Evolutionary conservation across 2,888 invertebrate species (phyloP).

Genomic region (Acanthosepion pharaonis): DNA sequence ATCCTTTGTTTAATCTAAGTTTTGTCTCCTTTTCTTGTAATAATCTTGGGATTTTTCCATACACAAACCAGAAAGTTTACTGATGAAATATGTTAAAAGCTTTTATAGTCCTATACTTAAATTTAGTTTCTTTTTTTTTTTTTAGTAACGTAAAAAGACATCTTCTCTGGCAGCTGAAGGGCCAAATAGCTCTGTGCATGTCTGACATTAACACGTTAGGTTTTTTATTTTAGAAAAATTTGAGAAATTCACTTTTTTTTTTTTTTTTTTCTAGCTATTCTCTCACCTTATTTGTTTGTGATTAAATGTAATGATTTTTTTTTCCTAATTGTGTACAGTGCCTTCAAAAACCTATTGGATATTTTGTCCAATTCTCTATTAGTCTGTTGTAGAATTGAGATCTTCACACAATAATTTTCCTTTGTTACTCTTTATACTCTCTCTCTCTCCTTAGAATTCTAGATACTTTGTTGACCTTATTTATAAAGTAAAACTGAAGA

Average conservation of each 20-base stretch:
- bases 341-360: not conserved
- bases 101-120: not conserved
- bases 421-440: not conserved
- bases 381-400: too few relatives aligned
- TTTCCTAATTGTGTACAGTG: not conserved
- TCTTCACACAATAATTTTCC: not conserved
- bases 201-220: not conserved
- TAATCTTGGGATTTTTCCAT: not conserved
- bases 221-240: not conserved
- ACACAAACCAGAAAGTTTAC: not conserved
- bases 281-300: not conserved
- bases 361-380: too few relatives aligned
- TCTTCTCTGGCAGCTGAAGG: conserved; percentile 21
- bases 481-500: too few relatives aligned
- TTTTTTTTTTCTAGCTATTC: not conserved
- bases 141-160: not conserved
- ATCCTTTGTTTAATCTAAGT: too few relatives aligned
- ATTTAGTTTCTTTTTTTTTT: not conserved
- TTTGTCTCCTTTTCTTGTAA: too few relatives aligned
- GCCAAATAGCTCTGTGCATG: not conserved
- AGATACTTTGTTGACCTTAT: too few relatives aligned
- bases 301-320: not conserved
- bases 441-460: too few relatives aligned
- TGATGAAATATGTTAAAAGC: not conserved
- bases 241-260: not conserved